A percentile compares a stretch with the other conserved stretches of the same genome.
Conservation (phyloP, 1,140 invertebrate species). For the Halesus radiatus region DNA sequence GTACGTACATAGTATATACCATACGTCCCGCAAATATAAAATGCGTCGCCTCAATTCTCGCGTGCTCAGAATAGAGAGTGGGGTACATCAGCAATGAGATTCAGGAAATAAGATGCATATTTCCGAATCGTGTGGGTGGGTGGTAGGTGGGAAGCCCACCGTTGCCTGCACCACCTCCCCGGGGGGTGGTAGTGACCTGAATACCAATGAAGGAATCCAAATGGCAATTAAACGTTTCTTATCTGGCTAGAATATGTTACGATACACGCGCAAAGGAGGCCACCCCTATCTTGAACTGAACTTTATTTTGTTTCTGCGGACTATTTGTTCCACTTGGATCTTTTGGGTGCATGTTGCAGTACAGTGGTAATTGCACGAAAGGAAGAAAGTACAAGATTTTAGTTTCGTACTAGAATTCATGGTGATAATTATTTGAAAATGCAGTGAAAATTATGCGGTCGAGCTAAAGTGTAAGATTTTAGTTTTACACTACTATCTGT, state of each 20-base stretch:
- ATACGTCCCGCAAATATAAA: slow-evolving; percentile 30
- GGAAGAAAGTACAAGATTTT: too few relatives aligned
- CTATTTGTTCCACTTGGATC: too few relatives aligned
- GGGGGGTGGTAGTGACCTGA: not conserved
- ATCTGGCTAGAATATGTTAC: not conserved
- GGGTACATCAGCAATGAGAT: slow-evolving; percentile 21
- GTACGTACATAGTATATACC: not conserved
- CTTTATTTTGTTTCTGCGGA: too few relatives aligned
- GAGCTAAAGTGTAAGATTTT: too few relatives aligned
- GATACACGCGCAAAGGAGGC: too few relatives aligned
- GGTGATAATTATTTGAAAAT: too few relatives aligned
- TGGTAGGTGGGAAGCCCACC: not conserved
- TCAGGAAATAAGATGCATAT: slow-evolving; percentile 44
- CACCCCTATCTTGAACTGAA: too few relatives aligned
- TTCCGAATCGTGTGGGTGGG: slow-evolving; percentile 9
- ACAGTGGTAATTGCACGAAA: too few relatives aligned
- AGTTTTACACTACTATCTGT: too few relatives aligned
- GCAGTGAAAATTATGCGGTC: too few relatives aligned
- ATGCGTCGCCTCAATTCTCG: slow-evolving; percentile 34
- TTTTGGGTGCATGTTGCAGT: too few relatives aligned
- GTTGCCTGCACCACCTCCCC: not conserved
- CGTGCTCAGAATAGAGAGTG: slow-evolving; percentile 24
- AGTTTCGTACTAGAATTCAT: too few relatives aligned
- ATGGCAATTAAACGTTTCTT: slow-evolving; percentile 18
- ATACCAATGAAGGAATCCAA: slow-evolving; percentile 17